Percentiles rank a stretch among this genome's conserved stretches.
Conservation (phyloP, 2,797 vertebrate species). For the Bovichtus variegatus region DNA sequence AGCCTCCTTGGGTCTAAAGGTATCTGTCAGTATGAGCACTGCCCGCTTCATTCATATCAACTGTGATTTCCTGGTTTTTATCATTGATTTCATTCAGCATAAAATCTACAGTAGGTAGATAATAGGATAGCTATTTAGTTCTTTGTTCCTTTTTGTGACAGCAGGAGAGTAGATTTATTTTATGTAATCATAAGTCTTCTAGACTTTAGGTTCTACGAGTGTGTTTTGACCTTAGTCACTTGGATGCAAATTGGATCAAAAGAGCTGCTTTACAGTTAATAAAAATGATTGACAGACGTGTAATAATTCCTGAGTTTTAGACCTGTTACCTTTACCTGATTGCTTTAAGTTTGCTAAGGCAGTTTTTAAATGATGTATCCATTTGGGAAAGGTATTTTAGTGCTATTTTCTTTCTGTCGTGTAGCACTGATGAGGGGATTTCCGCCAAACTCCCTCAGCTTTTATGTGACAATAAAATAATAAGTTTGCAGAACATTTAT, state of each 20-base stretch:
- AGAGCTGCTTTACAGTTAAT: background rate
- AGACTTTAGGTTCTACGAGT: background rate
- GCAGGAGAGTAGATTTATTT: background rate
- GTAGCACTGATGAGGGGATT: background rate
- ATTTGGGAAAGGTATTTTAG: background rate
- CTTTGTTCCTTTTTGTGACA: background rate
- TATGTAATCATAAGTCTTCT: background rate
- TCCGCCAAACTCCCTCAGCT: constrained; percentile 12
- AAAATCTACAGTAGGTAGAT: background rate
- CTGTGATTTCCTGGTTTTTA: constrained; percentile 22
- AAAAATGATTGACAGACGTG: background rate
- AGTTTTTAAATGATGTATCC: constrained; percentile 1
- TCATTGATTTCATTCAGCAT: background rate
- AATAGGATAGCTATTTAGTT: background rate
- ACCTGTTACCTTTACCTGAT: background rate
- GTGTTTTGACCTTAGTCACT: background rate
- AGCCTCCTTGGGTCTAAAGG: constrained; percentile 20
- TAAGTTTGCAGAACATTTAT: constrained; percentile 34
- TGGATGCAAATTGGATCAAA: background rate
- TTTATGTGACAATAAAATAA: constrained; percentile 41
- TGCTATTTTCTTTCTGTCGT: background rate
- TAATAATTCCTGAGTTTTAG: background rate
- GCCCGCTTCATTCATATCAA: background rate
- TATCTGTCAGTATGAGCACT: constrained; percentile 1
- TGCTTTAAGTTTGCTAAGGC: background rate